A percentile compares a stretch with the other conserved stretches of the same genome.
These are phyloP conservation scores for Pandemis cinnamomeana DNA, from an alignment of 2,888 invertebrate species.

Conservation along the genomic window DNA sequence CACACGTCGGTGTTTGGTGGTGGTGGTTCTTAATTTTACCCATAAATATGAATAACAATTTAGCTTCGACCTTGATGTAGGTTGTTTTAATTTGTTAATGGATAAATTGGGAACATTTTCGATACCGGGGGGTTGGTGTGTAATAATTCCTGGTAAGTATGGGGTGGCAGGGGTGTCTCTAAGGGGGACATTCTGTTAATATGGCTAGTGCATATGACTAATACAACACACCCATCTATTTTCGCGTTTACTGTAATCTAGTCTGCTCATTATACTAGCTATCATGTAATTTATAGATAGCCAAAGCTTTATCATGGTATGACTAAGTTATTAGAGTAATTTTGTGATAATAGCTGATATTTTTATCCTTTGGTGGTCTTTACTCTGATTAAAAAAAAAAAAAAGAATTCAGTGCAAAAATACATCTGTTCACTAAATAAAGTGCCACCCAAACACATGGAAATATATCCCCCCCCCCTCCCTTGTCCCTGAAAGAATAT, in stretches of 20 bases:
- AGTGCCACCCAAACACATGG: too few relatives aligned
- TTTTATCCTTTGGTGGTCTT: not conserved
- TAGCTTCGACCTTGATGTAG: conserved; percentile 54
- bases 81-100: conserved; percentile 50
- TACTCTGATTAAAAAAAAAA: too few relatives aligned
- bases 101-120: conserved; percentile 52
- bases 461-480: too few relatives aligned
- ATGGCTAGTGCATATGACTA: conserved; percentile 53
- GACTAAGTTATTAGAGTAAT: not conserved
- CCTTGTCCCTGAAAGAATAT: too few relatives aligned
- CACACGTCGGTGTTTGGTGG: conserved; percentile 46
- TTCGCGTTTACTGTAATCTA: conserved; percentile 32
- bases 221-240: conserved; percentile 48
- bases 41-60: conserved; percentile 32
- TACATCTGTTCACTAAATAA: too few relatives aligned
- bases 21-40: conserved; percentile 7
- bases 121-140: conserved; percentile 48
- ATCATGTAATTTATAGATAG: conserved; percentile 9
- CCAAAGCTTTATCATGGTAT: not conserved
- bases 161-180: conserved; percentile 62
- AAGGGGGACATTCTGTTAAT: conserved; percentile 51
- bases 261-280: conserved; percentile 13
- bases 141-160: conserved; percentile 57
- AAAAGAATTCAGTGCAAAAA: too few relatives aligned
- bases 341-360: not conserved